Base-by-base conservation (phyloP, 2,113 vertebrate species). In the Origma solitaria region DNA sequence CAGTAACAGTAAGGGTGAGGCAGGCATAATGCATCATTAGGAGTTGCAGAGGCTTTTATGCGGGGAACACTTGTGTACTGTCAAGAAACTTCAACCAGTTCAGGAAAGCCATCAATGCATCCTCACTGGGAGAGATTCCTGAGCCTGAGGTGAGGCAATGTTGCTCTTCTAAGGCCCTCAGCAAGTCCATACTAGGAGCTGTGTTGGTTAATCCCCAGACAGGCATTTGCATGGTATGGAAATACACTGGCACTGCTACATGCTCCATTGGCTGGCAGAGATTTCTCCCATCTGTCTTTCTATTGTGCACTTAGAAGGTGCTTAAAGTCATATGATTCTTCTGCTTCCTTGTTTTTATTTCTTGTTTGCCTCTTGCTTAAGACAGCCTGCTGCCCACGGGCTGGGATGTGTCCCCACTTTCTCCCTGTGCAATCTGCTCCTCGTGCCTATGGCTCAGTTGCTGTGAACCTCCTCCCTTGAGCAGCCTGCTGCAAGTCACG, bases 361-460 rank as follows among this genome's bases (percentile, higher is more conserved):
- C 44, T 71, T 6, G 1, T 60, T 68, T 79, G 10, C 18, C 31
- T 91, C 61, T 82, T 84, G 40, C 57, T 66, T 79, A 62, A 72
- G 49, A 42, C 35, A 69, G 44, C 13, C 31, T 22, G 25, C 20
- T 31, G 21, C 45, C 62, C 28, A 15, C 0, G 20, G 73, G 21
- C 56, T 83, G 57, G 47, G 60, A 44, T 2, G 20, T 33, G 24
- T n/a, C 50, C 58, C 30, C 18, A 6, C 37, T 87, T 88, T 93
- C 37, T 87, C 53, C 44, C n/a, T 6, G 0, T 1, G 2, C 2
- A 2, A 37, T 71, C 49, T 31, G 18, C 31, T 64, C 27, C 30
- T 71, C 0, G 0, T 70, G 47, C 38, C 47, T 25, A 4, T 3
- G 47, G n/a, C 20, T 90, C 37, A 8, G 10, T 35, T 81, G 60